Base-by-base conservation (phyloP, 2,888 invertebrate genomes). In the Tenthredo scrophulariae region DNA sequence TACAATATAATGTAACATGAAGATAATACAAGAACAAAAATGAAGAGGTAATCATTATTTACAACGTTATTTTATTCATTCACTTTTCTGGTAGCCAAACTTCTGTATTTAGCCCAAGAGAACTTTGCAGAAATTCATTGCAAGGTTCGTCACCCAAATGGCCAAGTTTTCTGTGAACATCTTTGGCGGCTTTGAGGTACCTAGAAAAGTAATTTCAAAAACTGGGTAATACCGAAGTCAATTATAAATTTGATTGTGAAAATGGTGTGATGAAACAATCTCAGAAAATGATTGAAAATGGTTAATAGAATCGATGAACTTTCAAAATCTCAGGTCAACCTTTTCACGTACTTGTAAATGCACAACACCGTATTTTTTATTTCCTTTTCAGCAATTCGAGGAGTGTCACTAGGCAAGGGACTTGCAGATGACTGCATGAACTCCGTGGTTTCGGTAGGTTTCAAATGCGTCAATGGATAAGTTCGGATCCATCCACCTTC, bases 401-500 rank as follows among this genome's bases (percentile, higher is more conserved):
- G 87, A 5, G 86, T 85, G 33, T 91, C 92, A 91, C 90, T 92
- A 84, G 87, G 89, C 87, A 84, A 91, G 13, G 83, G 67, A 50
- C 43, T 83, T 29, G 22, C 67, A 91, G 91, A 93, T 92, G 88
- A 88, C 84, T 90, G 92, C 89, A 62, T 91, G 79, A 88, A 86
- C 84, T 88, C 89, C 58, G 87, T 84, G 29, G 87, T 90, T 85
- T 90, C 90, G 40, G 87, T 37, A 15, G 85, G 80, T 54, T 88
- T 86, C 91, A 91, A 65, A 87, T 89, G 86, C 88, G 92, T 90
- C 84, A 95, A 93, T 0, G 97, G 97, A 93, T 96, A 97, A 85
- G 97, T 95, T 87, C 97, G 94, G 70, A 96, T 95, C 97, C 97
- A 97, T 65, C 96, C 96, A 0, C 97, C 97, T 86, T 97, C 96